phyloP scores from a whole-genome alignment of 2,888 invertebrate species.

The Ptilodon capucinus region DNA sequence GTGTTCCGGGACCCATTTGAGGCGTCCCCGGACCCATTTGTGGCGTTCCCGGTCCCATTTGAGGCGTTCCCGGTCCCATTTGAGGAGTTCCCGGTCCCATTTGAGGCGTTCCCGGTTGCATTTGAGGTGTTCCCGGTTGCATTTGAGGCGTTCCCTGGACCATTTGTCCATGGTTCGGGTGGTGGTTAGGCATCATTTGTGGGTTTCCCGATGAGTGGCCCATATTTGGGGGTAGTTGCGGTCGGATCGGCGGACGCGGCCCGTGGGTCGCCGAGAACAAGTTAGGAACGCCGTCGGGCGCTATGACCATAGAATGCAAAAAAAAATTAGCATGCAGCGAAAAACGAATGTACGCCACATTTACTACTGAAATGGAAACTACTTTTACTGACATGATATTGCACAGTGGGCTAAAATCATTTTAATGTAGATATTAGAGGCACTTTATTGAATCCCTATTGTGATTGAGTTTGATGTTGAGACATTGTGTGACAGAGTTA shows the following conservation, averaged over 20 bases:
- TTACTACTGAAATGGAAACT: neutral
- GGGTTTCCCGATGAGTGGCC: constrained; percentile 34
- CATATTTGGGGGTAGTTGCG: constrained; percentile 29
- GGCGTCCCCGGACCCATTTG: constrained; percentile 39
- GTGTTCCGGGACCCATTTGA: constrained; percentile 38
- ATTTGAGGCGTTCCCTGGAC: constrained; percentile 29
- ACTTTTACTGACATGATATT: neutral
- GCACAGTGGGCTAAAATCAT: neutral
- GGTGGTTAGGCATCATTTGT: constrained; percentile 35
- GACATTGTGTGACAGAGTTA: no score
- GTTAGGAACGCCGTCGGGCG: constrained; percentile 76
- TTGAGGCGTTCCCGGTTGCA: constrained; percentile 36
- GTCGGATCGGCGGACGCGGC: constrained; percentile 60
- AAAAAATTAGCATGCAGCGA: constrained; percentile 44
- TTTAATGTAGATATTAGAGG: no score
- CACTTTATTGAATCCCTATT: no score
- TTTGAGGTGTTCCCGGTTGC: constrained; percentile 33
- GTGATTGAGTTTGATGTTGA: no score
- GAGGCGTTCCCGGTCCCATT: constrained; percentile 29
- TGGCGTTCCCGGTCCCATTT: constrained; percentile 35
- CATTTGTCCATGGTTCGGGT: constrained; percentile 18
- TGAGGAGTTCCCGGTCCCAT: constrained; percentile 29
- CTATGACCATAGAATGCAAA: constrained; percentile 68
- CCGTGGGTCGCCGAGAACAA: constrained; percentile 74
- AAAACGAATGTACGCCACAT: constrained; percentile 36